A percentile compares a stretch with the other conserved stretches of the same genome.
Conservation (phyloP, 2,888 invertebrate species). For the Ochropleura plecta region DNA sequence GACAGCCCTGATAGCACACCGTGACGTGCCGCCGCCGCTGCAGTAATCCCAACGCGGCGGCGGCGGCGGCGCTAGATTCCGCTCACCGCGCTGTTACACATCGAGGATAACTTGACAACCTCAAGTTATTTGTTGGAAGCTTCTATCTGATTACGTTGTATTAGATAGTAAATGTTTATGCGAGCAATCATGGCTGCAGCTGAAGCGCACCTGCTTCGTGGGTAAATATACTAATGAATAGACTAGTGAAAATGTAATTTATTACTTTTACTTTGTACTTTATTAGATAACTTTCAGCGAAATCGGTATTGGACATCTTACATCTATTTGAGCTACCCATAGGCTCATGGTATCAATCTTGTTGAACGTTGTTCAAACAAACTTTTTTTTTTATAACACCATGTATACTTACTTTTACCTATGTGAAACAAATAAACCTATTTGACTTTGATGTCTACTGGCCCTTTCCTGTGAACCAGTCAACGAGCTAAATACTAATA, state of each 20-base stretch:
- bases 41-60: conserved; percentile 36
- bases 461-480: not conserved
- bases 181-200: not conserved
- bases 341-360: not conserved
- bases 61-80: conserved; percentile 40
- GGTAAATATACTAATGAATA: not conserved
- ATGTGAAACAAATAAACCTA: no score
- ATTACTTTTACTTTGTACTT: no score
- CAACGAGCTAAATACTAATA: not conserved
- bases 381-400: no score
- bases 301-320: not conserved
- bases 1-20: conserved; percentile 35
- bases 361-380: not conserved
- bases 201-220: not conserved
- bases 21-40: conserved; percentile 22
- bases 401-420: no score
- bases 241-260: not conserved
- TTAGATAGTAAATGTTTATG: conserved; percentile 12
- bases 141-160: conserved; percentile 26
- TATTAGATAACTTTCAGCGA: not conserved
- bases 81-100: conserved; percentile 39
- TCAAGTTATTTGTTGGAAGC: conserved; percentile 23
- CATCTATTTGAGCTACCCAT: not conserved
- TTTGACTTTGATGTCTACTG: no score
- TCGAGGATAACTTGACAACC: conserved; percentile 48